Conservation (phyloP, 2,888 invertebrate genomes). For the Cephalotes varians region DNA sequence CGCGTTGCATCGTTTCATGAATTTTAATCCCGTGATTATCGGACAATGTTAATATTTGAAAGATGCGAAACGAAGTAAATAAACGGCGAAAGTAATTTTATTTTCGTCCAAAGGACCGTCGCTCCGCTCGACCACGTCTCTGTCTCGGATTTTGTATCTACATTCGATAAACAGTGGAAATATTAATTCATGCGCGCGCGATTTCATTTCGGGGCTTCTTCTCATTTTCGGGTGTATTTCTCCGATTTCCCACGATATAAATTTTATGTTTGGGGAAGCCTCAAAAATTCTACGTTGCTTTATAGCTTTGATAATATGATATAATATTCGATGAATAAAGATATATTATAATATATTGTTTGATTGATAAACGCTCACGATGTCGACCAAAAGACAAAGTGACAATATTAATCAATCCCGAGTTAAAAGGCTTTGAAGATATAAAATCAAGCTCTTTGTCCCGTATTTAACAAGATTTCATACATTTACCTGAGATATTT, state of each 20-base stretch:
- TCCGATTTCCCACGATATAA: slow-evolving; percentile 46
- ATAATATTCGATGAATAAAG: slow-evolving; percentile 27
- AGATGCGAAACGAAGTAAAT: slow-evolving; percentile 33
- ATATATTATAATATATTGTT: neutral
- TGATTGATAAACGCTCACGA: neutral
- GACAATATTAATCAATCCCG: slow-evolving; percentile 18
- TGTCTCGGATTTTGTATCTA: slow-evolving; percentile 36
- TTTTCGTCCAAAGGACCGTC: slow-evolving; percentile 27
- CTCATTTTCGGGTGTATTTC: slow-evolving; percentile 43
- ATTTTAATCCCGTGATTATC: slow-evolving; percentile 38
- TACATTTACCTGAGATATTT: too few relatives aligned
- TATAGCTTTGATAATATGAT: slow-evolving; percentile 44
- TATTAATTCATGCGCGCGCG: slow-evolving; percentile 36
- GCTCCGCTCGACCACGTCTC: neutral
- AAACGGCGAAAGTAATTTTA: slow-evolving; percentile 18
- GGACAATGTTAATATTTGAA: slow-evolving; percentile 45
- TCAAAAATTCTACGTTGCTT: slow-evolving; percentile 29
- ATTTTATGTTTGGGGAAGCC: slow-evolving; percentile 36
- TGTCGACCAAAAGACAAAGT: neutral
- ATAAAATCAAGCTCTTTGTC: neutral
- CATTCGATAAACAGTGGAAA: slow-evolving; percentile 47
- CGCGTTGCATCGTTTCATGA: slow-evolving; percentile 17
- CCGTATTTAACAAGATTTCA: neutral
- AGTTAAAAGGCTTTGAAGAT: neutral
- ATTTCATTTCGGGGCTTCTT: slow-evolving; percentile 23